Base-by-base conservation (phyloP, 2,797 vertebrate genomes). In the Momotus momota region DNA sequence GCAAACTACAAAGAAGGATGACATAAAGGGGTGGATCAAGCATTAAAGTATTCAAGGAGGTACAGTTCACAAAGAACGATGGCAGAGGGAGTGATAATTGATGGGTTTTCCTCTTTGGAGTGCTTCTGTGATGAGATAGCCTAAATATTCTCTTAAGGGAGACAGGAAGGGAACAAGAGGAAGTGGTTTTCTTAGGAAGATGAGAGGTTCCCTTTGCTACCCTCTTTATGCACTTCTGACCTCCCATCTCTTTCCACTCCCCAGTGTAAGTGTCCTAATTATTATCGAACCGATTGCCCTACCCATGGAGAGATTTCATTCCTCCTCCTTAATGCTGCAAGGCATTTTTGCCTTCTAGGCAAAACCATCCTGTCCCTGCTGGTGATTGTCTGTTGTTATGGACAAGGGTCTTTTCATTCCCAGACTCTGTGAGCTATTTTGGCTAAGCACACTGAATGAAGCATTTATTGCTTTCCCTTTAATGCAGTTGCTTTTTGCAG, bases 361-460 rank as follows among this genome's bases (percentile, higher is more conserved):
- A 92, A 84, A 94, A 61, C 70, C 66, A 66, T 91, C 73, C 81
- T 61, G 86, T 78, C 86, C 86, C 46, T 38, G 65, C 81, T 77
- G 83, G 69, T 51, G 38, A 88, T 93, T 81, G 73, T 84, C 86
- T 84, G 38, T 75, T 77, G 60, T 71, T 91, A 64, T 12, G 49
- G 86, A 96, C 93, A 96, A 96, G 73, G 70, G 57, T 67, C 87
- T 86, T 96, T 94, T 95, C 60, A 89, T 92, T 79, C 38, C 67
- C 65, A 41, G 74, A n/a, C 64, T 51, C 61, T 40, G 70, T 4
- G 66, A 86, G 84, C 90, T 94, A 46, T 95, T 96, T 85, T 93
- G 89, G 87, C 81, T 67, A 45, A 67, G 62, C 66, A 49, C 4
- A 7, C 19, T 85, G 91, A 96, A 94, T 91, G 94, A 75, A 75